A percentile compares a stretch with the other conserved stretches of the same genome.
These are phyloP conservation scores for Paedocypris micromegethes DNA, from an alignment of 2,797 vertebrate species.

Conservation along the genomic window DNA sequence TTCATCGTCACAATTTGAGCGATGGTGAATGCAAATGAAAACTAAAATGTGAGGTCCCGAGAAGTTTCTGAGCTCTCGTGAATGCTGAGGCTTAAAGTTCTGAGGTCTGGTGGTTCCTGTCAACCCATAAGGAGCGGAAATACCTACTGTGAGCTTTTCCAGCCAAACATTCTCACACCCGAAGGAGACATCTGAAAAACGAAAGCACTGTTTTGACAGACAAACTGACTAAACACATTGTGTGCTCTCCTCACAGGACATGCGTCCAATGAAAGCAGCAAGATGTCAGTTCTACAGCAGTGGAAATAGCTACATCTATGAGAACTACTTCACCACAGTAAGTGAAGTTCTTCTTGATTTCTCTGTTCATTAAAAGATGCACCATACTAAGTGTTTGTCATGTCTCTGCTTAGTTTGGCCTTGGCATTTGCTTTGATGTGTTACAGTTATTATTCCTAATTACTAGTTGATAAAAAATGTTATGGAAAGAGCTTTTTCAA, in stretches of 20 bases:
- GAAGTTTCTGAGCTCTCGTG: too few relatives aligned
- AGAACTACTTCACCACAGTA: constrained; percentile 65
- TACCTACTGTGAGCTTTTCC: background rate
- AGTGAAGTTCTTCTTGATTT: constrained; percentile 33
- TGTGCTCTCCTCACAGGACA: constrained; percentile 54
- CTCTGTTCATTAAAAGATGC: background rate
- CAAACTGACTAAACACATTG: background rate
- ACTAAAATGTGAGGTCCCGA: too few relatives aligned
- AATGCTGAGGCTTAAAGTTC: too few relatives aligned
- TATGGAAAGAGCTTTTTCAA: too few relatives aligned
- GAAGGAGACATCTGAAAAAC: background rate
- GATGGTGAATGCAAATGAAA: too few relatives aligned
- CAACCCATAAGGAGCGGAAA: background rate
- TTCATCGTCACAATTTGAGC: too few relatives aligned
- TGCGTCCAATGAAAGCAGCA: constrained; percentile 64
- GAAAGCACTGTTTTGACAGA: background rate
- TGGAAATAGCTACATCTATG: constrained; percentile 64
- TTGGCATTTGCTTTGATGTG: too few relatives aligned
- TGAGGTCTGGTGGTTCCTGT: background rate
- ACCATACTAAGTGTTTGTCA: background rate
- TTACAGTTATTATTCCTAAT: too few relatives aligned
- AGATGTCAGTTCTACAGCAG: constrained; percentile 70
- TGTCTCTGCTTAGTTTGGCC: background rate
- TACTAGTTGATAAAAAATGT: too few relatives aligned
- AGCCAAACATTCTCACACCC: background rate